A percentile compares a stretch with the other conserved stretches of the same genome.
Conservation (phyloP, 1,140 invertebrate genomes). For the Diachasmimorpha longicaudata region DNA sequence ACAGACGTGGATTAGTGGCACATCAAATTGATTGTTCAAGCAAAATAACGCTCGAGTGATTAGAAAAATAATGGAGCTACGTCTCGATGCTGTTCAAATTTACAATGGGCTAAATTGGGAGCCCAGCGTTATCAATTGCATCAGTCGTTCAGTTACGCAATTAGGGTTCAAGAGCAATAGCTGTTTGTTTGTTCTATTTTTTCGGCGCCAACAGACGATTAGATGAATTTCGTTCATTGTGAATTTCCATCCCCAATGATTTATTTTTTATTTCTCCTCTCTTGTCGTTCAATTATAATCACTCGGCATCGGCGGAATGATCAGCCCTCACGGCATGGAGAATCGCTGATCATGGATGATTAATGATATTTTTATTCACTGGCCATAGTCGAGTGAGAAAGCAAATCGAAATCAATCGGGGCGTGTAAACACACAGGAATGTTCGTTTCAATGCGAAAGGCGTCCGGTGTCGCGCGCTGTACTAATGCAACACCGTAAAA, state of each 20-base stretch:
- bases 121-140: not conserved
- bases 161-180: not conserved
- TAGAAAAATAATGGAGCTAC: not conserved
- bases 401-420: slow-evolving; percentile 23
- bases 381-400: slow-evolving; percentile 7
- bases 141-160: not conserved
- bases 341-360: not conserved
- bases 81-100: not conserved
- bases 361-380: slow-evolving; percentile 26
- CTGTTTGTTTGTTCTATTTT: not conserved
- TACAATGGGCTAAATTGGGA: not conserved
- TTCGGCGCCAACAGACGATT: not conserved
- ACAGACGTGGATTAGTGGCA: too few relatives aligned
- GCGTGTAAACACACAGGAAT: slow-evolving; percentile 28
- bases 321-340: not conserved
- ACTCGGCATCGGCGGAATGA: too few relatives aligned
- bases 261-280: not conserved
- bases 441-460: slow-evolving; percentile 24
- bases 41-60: too few relatives aligned
- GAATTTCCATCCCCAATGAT: not conserved
- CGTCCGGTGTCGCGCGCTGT: not conserved
- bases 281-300: not conserved
- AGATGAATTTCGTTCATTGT: not conserved
- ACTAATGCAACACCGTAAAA: slow-evolving; percentile 5
- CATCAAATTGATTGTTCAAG: too few relatives aligned